Base-by-base conservation (phyloP, 1,140 invertebrate species). In the Caerostris extrusa region DNA sequence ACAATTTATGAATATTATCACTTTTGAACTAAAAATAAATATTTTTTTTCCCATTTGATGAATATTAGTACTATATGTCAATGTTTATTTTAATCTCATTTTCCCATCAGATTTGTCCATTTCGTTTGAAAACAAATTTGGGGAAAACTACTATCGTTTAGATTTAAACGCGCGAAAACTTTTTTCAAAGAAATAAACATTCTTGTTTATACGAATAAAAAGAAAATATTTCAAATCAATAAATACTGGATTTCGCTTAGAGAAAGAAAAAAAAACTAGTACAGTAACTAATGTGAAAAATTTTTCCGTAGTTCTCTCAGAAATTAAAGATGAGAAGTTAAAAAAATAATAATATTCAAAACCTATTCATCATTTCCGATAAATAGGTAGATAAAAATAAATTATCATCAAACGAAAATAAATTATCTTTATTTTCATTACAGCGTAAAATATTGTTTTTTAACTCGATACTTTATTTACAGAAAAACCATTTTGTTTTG, bases 381-480 rank as follows among this genome's bases (percentile, higher is more conserved):
- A 92, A 85, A 92, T 67, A 85, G 71, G 19, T 1, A 92, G 81
- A 92, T 92, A 92, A 85, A 92, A 92, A 67, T 64, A 81, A 83
- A 85, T 92, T 85, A 83, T 85, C 60, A 92, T 90, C 89, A 85
- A 92, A 92, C 61, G 81, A 92, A 81, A 67, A 92, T 92, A 92
- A 92, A 92, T 92, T 85, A 92, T 85, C 77, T 81, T 61, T 34
- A 92, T 92, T 85, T 91, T 85, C 81, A 83, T 92, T 85, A 81
- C 69, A 2, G 19, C 69, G 12, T 34, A n/a, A 67, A 90, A 60
- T 67, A 67, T 58, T 19, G 88, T 81, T 82, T 90, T 91, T 53
- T 61, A 92, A 69, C 61, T 92, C 90, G 81, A 92, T 92, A 82
- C 90, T 83, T 85, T 92, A 92, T 92, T 92, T 92, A 85, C 81